phyloP scores from a whole-genome alignment of 2,113 vertebrate genomes.

The Brienomyrus brachyistius region DNA sequence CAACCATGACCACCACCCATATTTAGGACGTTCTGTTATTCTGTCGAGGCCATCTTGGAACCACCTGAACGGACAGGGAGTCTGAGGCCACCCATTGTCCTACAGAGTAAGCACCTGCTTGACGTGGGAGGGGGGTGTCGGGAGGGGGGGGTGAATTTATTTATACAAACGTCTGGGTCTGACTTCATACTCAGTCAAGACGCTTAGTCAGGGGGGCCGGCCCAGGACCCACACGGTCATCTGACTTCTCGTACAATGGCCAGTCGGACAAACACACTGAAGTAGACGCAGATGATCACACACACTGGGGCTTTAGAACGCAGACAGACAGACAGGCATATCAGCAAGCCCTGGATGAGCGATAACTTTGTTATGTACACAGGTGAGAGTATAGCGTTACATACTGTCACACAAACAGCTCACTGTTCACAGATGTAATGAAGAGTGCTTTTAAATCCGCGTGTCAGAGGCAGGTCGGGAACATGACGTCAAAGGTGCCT shows the following conservation, averaged over 20 bases:
- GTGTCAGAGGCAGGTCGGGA: background rate
- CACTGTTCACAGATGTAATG: background rate
- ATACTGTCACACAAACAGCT: background rate
- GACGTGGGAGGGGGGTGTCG: background rate
- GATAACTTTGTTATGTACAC: background rate
- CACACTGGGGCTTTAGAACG: background rate
- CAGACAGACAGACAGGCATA: background rate
- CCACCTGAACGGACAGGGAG: background rate
- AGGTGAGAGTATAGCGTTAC: background rate
- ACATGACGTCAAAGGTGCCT: background rate
- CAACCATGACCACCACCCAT: background rate
- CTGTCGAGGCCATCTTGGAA: conserved; percentile 2
- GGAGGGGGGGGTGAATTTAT: background rate
- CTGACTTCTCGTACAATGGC: background rate
- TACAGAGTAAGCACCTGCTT: background rate
- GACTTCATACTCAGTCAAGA: background rate
- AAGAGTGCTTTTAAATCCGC: background rate
- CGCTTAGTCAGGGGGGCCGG: conserved; percentile 1
- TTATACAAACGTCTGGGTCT: conserved; percentile 13
- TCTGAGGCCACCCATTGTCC: background rate
- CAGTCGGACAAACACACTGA: background rate
- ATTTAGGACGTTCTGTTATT: background rate
- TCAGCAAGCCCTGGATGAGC: background rate
- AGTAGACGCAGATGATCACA: background rate
- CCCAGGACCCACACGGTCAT: background rate